A percentile compares a stretch with the other conserved stretches of the same genome.
Conservation (phyloP, 1,140 invertebrate species). For the Drosophila novamexicana region DNA sequence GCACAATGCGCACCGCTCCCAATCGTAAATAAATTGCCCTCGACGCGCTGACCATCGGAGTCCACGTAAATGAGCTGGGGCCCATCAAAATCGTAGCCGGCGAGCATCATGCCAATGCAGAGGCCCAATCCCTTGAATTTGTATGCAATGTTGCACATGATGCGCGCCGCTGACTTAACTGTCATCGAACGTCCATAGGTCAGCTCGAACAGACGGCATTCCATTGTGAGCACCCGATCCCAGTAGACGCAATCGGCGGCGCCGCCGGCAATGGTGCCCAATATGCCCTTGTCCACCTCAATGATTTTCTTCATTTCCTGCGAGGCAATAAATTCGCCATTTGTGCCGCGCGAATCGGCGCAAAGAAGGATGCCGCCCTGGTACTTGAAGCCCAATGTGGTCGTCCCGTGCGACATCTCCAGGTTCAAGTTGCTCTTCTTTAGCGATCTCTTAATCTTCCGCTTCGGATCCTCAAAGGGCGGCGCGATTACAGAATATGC, state of each 20-base stretch:
- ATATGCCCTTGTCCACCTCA: conserved; percentile 94
- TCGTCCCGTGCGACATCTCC: conserved; percentile 97
- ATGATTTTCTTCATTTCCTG: conserved; percentile 98
- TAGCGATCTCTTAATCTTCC: conserved; percentile 86
- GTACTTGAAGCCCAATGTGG: conserved; percentile 95
- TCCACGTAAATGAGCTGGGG: conserved; percentile 98
- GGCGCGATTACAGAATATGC: conserved; percentile 87
- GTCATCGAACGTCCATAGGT: conserved; percentile 90
- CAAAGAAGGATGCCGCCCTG: conserved; percentile 96
- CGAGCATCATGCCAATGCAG: conserved; percentile 96
- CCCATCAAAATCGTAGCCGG: conserved; percentile 97
- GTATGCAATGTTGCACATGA: conserved; percentile 98
- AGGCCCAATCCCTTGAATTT: conserved; percentile 96
- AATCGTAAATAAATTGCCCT: conserved; percentile 96
- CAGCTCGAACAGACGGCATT: conserved; percentile 97
- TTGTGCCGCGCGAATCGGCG: conserved; percentile 97
- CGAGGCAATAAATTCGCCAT: conserved; percentile 96
- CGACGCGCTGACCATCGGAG: conserved; percentile 95
- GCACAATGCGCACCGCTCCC: conserved; percentile 98
- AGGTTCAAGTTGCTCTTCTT: conserved; percentile 91
- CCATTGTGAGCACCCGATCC: conserved; percentile 96
- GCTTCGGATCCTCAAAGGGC: conserved; percentile 86
- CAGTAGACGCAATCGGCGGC: conserved; percentile 99
- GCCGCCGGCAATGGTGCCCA: conserved; percentile 87
- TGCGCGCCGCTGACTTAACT: conserved; percentile 97